A percentile compares a stretch with the other conserved stretches of the same genome.
These are phyloP conservation scores for Delichon dasypus DNA, from an alignment of 2,797 vertebrate genomes.

Conservation along the genomic window DNA sequence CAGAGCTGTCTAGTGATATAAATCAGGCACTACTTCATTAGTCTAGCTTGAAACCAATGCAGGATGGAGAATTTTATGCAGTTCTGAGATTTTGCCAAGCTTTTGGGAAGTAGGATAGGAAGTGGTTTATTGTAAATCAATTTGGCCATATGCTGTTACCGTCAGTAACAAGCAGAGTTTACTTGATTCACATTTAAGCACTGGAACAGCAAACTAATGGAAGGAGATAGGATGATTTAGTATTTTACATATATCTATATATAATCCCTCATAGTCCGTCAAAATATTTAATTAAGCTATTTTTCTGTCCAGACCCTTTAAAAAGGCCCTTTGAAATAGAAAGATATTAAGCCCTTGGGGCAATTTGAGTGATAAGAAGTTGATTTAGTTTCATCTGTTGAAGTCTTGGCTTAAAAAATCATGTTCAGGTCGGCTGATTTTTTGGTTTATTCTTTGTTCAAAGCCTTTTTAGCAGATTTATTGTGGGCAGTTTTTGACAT, in stretches of 20 bases:
- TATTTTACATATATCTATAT: background rate
- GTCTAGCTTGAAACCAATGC: background rate
- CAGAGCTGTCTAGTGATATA: background rate
- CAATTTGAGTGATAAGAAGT: background rate
- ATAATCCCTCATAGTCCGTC: background rate
- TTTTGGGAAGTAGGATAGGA: background rate
- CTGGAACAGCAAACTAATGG: background rate
- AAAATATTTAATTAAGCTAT: background rate
- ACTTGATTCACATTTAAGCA: background rate
- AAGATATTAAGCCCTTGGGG: background rate
- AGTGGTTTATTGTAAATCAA: constrained; percentile 7
- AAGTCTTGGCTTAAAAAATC: background rate
- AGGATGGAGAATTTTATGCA: background rate
- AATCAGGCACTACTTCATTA: background rate
- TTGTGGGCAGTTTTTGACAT: background rate
- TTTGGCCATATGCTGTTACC: background rate
- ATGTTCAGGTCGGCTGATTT: background rate
- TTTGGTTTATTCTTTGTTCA: background rate
- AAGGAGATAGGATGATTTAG: background rate
- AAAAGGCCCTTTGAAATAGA: background rate
- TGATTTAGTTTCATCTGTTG: background rate
- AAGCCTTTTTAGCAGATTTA: background rate
- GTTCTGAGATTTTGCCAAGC: background rate
- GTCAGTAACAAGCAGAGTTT: background rate
- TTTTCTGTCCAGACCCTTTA: background rate